phyloP scores from a whole-genome alignment of 2,888 invertebrate genomes.

The Apamea sordens region DNA sequence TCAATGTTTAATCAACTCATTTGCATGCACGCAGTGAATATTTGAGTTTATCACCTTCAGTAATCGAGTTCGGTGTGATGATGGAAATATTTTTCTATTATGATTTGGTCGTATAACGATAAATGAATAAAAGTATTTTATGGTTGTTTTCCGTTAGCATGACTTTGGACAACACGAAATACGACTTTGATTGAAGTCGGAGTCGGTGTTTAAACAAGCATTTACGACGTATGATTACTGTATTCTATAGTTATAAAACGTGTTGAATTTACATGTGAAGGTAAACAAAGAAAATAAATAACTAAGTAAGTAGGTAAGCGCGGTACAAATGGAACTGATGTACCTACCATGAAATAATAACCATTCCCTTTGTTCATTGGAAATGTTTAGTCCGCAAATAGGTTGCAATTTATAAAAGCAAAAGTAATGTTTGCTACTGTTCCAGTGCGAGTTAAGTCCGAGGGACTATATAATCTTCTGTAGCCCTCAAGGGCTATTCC shows the following conservation, averaged over 20 bases:
- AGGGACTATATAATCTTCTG: constrained; percentile 74
- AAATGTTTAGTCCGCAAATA: constrained; percentile 49
- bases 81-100: constrained; percentile 78
- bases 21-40: constrained; percentile 81
- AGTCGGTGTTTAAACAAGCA: constrained; percentile 49
- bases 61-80: constrained; percentile 82
- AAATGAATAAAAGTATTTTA: constrained; percentile 74
- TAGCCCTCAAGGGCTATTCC: constrained; percentile 73
- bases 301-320: neutral
- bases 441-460: constrained; percentile 77
- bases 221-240: constrained; percentile 55
- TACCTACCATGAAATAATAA: constrained; percentile 31
- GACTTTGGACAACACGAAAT: constrained; percentile 52
- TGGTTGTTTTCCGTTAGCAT: constrained; percentile 63
- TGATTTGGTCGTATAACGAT: constrained; percentile 76
- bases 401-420: constrained; percentile 69
- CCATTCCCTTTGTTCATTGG: constrained; percentile 35
- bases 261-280: constrained; percentile 38
- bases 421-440: constrained; percentile 79
- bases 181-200: constrained; percentile 50
- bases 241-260: constrained; percentile 37
- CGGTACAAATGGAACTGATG: constrained; percentile 9
- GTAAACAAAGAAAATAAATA: constrained; percentile 37
- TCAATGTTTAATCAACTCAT: constrained; percentile 87
- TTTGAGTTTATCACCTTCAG: constrained; percentile 82